phyloP scores from a whole-genome alignment of 2,888 invertebrate species.

The Scaptomyza flava region DNA sequence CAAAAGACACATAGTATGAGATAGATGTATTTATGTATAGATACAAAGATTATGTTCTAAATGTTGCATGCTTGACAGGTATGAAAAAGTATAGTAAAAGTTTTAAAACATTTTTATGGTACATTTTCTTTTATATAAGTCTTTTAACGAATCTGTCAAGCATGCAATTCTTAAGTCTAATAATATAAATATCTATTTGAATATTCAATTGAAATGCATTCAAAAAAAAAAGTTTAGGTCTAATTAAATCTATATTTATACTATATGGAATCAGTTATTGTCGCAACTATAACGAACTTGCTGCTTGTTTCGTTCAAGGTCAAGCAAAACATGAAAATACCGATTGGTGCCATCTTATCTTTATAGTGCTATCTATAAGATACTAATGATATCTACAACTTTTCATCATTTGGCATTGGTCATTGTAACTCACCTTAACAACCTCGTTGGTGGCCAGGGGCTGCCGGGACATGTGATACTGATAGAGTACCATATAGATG shows the following conservation, averaged over 20 bases:
- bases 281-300: slow-evolving; percentile 1
- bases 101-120: background rate
- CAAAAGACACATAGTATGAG: slow-evolving; percentile 36
- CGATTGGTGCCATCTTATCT: slow-evolving; percentile 14
- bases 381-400: slow-evolving; percentile 1
- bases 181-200: background rate
- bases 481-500: slow-evolving; percentile 87
- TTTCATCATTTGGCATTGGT: background rate
- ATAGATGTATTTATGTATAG: slow-evolving; percentile 10
- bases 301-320: slow-evolving; percentile 6
- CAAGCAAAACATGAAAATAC: slow-evolving; percentile 2
- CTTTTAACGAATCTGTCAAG: slow-evolving; percentile 1
- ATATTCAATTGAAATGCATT: slow-evolving; percentile 6
- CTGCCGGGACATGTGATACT: slow-evolving; percentile 87
- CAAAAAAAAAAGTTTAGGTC: background rate
- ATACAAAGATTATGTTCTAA: slow-evolving; percentile 1
- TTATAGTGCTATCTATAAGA: slow-evolving; percentile 5
- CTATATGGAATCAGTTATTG: slow-evolving; percentile 5
- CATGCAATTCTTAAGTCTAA: slow-evolving; percentile 15
- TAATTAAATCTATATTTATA: background rate
- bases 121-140: background rate
- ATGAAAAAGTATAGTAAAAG: background rate
- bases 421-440: slow-evolving; percentile 77
- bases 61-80: slow-evolving; percentile 16
- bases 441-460: slow-evolving; percentile 81